phyloP scores from a whole-genome alignment of 2,797 vertebrate species.

The Trachops cirrhosus region DNA sequence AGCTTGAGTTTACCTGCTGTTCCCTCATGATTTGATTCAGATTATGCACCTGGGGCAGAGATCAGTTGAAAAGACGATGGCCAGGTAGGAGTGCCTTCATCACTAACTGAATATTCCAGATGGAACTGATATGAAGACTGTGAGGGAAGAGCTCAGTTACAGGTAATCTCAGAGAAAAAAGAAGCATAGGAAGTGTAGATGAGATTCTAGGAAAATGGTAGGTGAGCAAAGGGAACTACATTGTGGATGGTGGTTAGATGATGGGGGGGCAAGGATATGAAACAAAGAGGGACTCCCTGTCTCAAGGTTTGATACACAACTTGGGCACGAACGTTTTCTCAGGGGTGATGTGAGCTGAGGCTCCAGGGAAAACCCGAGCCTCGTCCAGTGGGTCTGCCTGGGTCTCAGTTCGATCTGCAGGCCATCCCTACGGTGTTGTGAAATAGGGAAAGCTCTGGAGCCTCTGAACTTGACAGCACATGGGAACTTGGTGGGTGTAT shows the following conservation, averaged over 20 bases:
- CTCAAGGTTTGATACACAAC: background rate
- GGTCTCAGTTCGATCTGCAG: background rate
- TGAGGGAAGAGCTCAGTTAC: background rate
- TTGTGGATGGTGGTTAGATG: background rate
- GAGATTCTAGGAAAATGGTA: background rate
- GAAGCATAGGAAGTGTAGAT: background rate
- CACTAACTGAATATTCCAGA: background rate
- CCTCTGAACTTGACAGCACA: background rate
- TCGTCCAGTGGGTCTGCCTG: background rate
- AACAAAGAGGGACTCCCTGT: background rate
- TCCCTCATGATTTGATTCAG: constrained; percentile 8
- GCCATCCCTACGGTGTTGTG: background rate
- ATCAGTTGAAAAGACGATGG: background rate
- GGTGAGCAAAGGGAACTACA: background rate
- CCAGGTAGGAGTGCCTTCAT: too few relatives aligned
- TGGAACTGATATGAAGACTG: background rate
- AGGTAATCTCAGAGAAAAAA: background rate
- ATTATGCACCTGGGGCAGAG: background rate
- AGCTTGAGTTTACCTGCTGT: background rate
- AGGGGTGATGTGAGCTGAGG: background rate
- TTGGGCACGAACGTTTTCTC: background rate
- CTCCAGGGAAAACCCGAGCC: background rate
- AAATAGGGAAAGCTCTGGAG: background rate
- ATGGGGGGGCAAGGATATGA: background rate
- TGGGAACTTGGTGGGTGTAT: too few relatives aligned